Conservation (phyloP, 2,113 vertebrate species). For the Halichoerus grypus region DNA sequence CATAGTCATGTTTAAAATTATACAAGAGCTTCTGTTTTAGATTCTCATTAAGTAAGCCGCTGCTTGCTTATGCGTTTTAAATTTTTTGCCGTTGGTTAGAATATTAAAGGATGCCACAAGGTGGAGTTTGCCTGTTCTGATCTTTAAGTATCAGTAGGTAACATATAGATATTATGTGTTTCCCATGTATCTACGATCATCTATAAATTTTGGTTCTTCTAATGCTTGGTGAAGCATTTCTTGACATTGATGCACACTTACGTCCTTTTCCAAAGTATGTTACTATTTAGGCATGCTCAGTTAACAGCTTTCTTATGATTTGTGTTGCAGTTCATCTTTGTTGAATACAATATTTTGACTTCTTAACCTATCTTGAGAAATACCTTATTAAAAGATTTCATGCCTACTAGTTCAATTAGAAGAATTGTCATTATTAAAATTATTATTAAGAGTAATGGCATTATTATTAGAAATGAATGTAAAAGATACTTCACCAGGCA, state of each 20-base stretch:
- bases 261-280: neutral
- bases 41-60: conserved; percentile 64
- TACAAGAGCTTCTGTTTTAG: conserved; percentile 50
- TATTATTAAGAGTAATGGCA: neutral
- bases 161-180: conserved; percentile 35
- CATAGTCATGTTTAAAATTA: conserved; percentile 49
- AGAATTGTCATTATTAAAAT: conserved; percentile 56
- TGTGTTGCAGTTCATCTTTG: conserved; percentile 54
- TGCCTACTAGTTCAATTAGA: conserved; percentile 25
- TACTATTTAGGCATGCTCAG: conserved; percentile 79
- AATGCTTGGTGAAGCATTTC: conserved; percentile 46
- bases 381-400: conserved; percentile 40
- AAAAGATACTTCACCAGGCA: neutral
- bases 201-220: conserved; percentile 51
- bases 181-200: conserved; percentile 14
- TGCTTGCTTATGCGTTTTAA: conserved; percentile 66
- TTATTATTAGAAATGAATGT: conserved; percentile 47
- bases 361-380: conserved; percentile 71
- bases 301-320: conserved; percentile 77
- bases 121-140: conserved; percentile 45
- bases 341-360: conserved; percentile 38
- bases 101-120: neutral
- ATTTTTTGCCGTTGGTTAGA: conserved; percentile 25
- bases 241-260: neutral
- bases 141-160: conserved; percentile 60